Conservation (phyloP, 92 coral and sea anemone species). For the Chrysogorgia sp. region DNA sequence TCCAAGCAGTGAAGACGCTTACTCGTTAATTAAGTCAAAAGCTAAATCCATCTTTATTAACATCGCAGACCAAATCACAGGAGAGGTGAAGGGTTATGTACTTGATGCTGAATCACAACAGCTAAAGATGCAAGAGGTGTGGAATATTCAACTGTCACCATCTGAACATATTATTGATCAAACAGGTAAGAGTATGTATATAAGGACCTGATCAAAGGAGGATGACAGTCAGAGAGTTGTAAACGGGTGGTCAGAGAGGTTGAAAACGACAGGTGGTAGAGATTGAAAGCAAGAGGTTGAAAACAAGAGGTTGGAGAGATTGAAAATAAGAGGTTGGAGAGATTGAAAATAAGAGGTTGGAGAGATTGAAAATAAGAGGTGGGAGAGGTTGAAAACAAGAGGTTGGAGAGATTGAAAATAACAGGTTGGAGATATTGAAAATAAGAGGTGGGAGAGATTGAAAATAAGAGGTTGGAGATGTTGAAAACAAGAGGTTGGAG, state of each 20-base stretch:
- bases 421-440: too few species aligned
- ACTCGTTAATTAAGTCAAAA: slow-evolving; percentile 64
- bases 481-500: too few species aligned
- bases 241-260: not conserved
- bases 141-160: slow-evolving; percentile 86
- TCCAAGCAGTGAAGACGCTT: slow-evolving; percentile 81
- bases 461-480: too few species aligned
- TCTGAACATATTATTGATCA: slow-evolving; percentile 79
- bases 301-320: too few species aligned
- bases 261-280: not conserved
- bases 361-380: too few species aligned
- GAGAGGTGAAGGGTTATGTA: slow-evolving; percentile 75
- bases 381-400: too few species aligned
- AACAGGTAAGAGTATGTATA: slow-evolving; percentile 62
- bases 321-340: too few species aligned
- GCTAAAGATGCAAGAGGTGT: slow-evolving; percentile 76
- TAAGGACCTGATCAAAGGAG: not conserved
- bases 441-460: too few species aligned
- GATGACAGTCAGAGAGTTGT: not conserved
- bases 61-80: slow-evolving; percentile 68
- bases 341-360: too few species aligned
- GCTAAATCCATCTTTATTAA: slow-evolving; percentile 77
- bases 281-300: not conserved
- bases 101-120: slow-evolving; percentile 63
- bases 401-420: too few species aligned